A percentile compares a stretch with the other conserved stretches of the same genome.
Conservation (phyloP, 2,888 invertebrate species). For the Osmoderma eremita region DNA sequence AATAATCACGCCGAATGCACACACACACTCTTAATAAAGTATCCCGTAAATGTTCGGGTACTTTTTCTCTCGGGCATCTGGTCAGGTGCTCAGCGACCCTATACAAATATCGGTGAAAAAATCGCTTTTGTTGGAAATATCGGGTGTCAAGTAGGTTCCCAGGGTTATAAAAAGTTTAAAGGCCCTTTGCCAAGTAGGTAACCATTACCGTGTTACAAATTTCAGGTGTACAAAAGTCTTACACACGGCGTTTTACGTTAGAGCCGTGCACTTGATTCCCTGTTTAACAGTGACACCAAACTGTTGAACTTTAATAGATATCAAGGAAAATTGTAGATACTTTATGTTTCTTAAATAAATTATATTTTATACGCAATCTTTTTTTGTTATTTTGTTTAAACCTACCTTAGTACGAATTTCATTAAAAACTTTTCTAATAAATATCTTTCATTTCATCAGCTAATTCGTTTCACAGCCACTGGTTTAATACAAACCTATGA, state of each 20-base stretch:
- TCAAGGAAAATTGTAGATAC: too few species aligned
- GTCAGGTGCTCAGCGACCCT: slow-evolving; percentile 26
- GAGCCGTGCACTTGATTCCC: slow-evolving; percentile 53
- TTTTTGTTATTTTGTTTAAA: too few species aligned
- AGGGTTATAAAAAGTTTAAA: slow-evolving; percentile 55
- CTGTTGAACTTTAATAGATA: too few species aligned
- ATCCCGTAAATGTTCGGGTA: slow-evolving; percentile 38
- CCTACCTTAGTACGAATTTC: too few species aligned
- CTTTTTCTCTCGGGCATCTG: slow-evolving; percentile 38
- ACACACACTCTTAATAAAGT: slow-evolving; percentile 30
- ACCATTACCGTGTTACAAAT: slow-evolving; percentile 60
- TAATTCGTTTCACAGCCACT: slow-evolving; percentile 40
- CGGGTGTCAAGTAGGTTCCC: slow-evolving; percentile 63
- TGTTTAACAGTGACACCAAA: slow-evolving; percentile 43
- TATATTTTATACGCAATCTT: too few species aligned
- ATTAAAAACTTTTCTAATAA: too few species aligned
- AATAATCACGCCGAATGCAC: slow-evolving; percentile 33
- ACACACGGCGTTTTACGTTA: slow-evolving; percentile 35
- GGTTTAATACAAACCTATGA: slow-evolving; percentile 36
- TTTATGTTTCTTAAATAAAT: too few species aligned
- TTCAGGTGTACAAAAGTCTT: slow-evolving; percentile 57
- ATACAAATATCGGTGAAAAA: slow-evolving; percentile 45
- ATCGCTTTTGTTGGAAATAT: slow-evolving; percentile 53
- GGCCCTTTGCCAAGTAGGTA: slow-evolving; percentile 57
- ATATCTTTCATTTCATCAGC: slow-evolving; percentile 9